A percentile compares a stretch with the other conserved stretches of the same genome.
phyloP scores from a whole-genome alignment of 2,888 invertebrate genomes.

The Apodemia duryi region DNA sequence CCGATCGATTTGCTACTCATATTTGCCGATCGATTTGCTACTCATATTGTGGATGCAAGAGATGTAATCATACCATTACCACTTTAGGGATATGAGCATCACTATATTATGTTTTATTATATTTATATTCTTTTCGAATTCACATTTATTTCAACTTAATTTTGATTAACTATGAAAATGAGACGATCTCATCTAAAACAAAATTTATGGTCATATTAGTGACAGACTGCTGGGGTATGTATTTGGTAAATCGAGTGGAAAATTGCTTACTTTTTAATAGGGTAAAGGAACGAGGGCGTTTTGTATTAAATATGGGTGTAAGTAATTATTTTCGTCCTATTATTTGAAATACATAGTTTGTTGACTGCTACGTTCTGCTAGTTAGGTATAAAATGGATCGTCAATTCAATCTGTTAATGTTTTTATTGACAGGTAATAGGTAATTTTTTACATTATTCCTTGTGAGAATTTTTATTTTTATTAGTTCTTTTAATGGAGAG shows the following conservation, averaged over 20 bases:
- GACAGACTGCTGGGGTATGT: slow-evolving; percentile 42
- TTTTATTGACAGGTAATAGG: neutral
- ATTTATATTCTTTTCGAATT: too few species aligned
- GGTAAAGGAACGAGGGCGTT: slow-evolving; percentile 36
- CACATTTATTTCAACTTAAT: too few species aligned
- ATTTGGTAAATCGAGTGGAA: slow-evolving; percentile 74
- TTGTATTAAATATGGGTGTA: slow-evolving; percentile 22
- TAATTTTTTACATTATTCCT: neutral
- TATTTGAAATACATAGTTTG: slow-evolving; percentile 6
- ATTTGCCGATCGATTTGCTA: too few species aligned
- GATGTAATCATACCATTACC: too few species aligned
- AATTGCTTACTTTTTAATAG: slow-evolving; percentile 58
- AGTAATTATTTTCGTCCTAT: slow-evolving; percentile 31
- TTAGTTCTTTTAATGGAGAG: too few species aligned
- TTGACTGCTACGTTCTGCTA: slow-evolving; percentile 7
- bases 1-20: too few species aligned
- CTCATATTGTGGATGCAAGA: too few species aligned
- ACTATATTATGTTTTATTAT: too few species aligned
- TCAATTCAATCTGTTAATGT: slow-evolving; percentile 2
- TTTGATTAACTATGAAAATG: too few species aligned
- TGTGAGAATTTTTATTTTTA: too few species aligned
- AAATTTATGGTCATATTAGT: slow-evolving; percentile 1
- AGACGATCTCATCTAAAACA: neutral
- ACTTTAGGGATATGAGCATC: too few species aligned
- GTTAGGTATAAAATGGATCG: slow-evolving; percentile 5